Base-by-base conservation (phyloP, 1,140 invertebrate species). In the Plutomurus gul region DNA sequence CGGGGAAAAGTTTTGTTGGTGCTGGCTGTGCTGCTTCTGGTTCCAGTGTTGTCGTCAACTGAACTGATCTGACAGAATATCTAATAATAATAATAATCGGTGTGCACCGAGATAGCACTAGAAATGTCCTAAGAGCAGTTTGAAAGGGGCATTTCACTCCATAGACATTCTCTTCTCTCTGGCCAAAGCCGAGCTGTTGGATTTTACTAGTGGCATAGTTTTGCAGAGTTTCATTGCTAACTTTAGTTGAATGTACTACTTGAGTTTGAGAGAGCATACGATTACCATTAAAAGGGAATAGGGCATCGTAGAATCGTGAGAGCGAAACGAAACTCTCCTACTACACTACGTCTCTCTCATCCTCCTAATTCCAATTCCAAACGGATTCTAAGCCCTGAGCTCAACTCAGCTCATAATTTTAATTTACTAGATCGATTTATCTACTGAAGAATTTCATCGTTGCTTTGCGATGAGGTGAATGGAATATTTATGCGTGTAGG, bases 371-470 rank as follows among this genome's bases (percentile, higher is more conserved):
- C 56, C 56, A 65, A 65, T 65, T 65, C 56, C 27, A 65, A 65
- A 65, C 56, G 56, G 27, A 65, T 65, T 65, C 56, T 65, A 65
- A 65, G 27, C 56, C 56, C 56, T 30, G 25, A 65, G 56, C 56
- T 65, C 56, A 65, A 65, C 56, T 65, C 56, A 65, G 56, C 56
- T 65, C 56, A 65, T 65, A 65, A 65, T 65, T 65, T 65, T 65
- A 65, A 65, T 65, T 65, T 65, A 65, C 56, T 65, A 65, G 56
- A 65, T 65, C 56, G 56, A 65, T 65, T 65, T 65, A 65, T 65
- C 56, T 65, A 65, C 56, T 65, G 27, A 65, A 65, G 56, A 65
- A 65, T 65, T 65, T 65, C 56, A 11, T 65, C 27, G 56, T 65
- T 65, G 13, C 56, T 25, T 65, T 65, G 27, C 16, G 7, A 25